phyloP scores from a whole-genome alignment of 2,113 vertebrate species.

The Chaetodon trifascialis region DNA sequence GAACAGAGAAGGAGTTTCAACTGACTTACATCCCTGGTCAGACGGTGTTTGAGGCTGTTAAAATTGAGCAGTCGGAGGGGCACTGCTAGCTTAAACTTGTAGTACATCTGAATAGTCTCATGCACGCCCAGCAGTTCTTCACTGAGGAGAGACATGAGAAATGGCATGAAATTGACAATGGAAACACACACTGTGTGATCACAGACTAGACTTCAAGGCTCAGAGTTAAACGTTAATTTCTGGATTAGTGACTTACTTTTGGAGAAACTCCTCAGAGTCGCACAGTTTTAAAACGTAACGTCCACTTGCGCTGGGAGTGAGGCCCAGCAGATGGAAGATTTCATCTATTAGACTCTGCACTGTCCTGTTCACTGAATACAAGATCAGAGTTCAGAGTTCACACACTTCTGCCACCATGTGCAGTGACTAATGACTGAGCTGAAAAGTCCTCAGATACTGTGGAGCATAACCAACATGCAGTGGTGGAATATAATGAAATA shows the following conservation, averaged over 20 bases:
- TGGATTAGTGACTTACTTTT: constrained; percentile 65
- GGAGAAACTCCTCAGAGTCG: constrained; percentile 79
- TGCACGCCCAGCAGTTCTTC: constrained; percentile 75
- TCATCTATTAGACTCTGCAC: constrained; percentile 75
- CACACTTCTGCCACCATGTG: constrained; percentile 25
- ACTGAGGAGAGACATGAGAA: constrained; percentile 51
- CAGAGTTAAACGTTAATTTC: neutral
- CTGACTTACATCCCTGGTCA: constrained; percentile 76
- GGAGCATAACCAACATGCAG: neutral
- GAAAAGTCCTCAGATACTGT: neutral
- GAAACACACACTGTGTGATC: neutral
- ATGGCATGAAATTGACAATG: neutral
- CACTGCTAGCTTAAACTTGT: constrained; percentile 58
- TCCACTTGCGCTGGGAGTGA: neutral
- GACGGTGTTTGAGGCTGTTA: constrained; percentile 31
- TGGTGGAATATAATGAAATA: neutral
- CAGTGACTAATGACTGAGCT: neutral
- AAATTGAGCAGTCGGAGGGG: constrained; percentile 70
- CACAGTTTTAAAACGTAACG: constrained; percentile 78
- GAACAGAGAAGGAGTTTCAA: constrained; percentile 19
- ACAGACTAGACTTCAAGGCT: neutral
- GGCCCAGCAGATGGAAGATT: constrained; percentile 68
- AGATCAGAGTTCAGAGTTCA: constrained; percentile 39
- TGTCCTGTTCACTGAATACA: constrained; percentile 73
- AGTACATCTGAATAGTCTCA: constrained; percentile 71